Conservation (phyloP, 2,113 vertebrate species). For the Eonycteris spelaea region DNA sequence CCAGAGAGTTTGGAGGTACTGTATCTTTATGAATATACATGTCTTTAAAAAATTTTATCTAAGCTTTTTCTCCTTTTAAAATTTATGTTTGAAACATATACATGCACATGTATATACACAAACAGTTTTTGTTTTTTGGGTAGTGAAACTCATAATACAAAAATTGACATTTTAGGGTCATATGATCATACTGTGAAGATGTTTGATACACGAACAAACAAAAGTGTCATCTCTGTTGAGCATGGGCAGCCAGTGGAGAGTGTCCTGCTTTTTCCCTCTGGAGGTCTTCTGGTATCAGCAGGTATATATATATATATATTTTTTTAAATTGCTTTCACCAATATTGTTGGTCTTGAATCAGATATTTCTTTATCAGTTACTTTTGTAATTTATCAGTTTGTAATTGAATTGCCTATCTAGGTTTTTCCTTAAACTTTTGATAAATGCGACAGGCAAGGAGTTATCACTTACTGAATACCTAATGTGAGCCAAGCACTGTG, state of each 20-base stretch:
- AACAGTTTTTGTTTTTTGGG: constrained; percentile 1
- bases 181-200: constrained; percentile 97
- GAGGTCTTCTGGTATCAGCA: constrained; percentile 95
- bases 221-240: constrained; percentile 92
- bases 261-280: constrained; percentile 95
- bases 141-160: not conserved
- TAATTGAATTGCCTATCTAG: not conserved
- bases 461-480: not conserved
- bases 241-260: constrained; percentile 97
- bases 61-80: not conserved
- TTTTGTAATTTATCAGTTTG: not conserved
- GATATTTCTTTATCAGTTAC: not conserved
- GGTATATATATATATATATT: constrained; percentile 87
- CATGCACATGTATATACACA: not conserved
- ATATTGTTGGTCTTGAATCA: not conserved
- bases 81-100: not conserved
- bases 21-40: not conserved
- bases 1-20: not conserved
- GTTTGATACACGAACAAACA: constrained; percentile 91
- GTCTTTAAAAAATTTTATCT: not conserved
- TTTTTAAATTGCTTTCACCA: not conserved
- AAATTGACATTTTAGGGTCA: constrained; percentile 85
- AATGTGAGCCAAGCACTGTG: not conserved
- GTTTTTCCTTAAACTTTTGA: not conserved
- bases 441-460: not conserved